Conservation (phyloP, 2,888 invertebrate genomes). For the Melanchra persicariae region DNA sequence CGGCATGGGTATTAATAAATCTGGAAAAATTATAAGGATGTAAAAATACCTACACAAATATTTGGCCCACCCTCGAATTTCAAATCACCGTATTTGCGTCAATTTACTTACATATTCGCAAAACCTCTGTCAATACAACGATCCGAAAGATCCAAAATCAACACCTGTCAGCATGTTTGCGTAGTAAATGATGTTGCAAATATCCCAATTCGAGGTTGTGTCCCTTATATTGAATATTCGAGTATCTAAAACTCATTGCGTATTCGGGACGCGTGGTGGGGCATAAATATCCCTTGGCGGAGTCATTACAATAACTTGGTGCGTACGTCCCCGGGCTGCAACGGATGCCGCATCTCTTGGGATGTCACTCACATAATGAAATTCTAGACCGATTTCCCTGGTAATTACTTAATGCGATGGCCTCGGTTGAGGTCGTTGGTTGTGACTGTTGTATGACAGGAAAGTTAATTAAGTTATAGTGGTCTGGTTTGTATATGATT, state of each 20-base stretch:
- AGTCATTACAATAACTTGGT: constrained; percentile 89
- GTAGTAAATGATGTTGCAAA: constrained; percentile 79
- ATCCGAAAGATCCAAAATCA: constrained; percentile 75
- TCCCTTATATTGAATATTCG: constrained; percentile 71
- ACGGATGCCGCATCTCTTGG: constrained; percentile 83
- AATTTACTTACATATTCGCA: constrained; percentile 77
- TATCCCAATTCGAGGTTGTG: constrained; percentile 62
- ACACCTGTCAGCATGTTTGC: constrained; percentile 84
- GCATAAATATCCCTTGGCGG: constrained; percentile 90
- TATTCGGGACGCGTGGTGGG: constrained; percentile 86
- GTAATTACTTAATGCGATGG: constrained; percentile 77
- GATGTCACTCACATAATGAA: constrained; percentile 88
- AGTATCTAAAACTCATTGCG: constrained; percentile 78
- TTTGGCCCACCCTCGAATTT: constrained; percentile 26
- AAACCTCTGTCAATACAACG: constrained; percentile 78
- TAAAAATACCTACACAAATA: constrained; percentile 19
- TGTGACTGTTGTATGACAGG: constrained; percentile 19
- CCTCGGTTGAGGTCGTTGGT: constrained; percentile 43
- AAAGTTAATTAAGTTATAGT: constrained; percentile 15
- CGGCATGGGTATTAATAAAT: not conserved
- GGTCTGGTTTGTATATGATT: not conserved
- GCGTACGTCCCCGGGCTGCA: constrained; percentile 82
- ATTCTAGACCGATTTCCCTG: constrained; percentile 80
- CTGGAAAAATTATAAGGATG: not conserved
- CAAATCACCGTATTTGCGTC: constrained; percentile 68